Conservation (phyloP, 1,140 invertebrate genomes). For the Danaus plexippus region DNA sequence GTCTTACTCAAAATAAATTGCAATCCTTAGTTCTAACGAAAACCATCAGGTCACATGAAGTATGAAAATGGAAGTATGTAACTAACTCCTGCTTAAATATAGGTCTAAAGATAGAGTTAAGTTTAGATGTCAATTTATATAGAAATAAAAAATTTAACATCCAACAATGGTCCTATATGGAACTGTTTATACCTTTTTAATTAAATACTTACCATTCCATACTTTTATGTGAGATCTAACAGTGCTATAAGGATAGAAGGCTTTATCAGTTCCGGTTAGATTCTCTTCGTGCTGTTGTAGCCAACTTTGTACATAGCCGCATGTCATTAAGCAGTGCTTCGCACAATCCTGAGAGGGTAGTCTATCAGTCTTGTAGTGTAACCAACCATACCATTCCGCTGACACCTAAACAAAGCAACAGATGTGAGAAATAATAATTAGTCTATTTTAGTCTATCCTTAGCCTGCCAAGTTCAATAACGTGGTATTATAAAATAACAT, state of each 20-base stretch:
- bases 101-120: too few species aligned
- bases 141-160: background rate
- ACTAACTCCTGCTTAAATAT: too few species aligned
- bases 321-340: slow-evolving; percentile 32
- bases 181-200: background rate
- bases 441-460: too few species aligned
- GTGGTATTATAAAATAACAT: too few species aligned
- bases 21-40: too few species aligned
- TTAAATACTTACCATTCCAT: slow-evolving; percentile 44
- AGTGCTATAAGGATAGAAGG: slow-evolving; percentile 49
- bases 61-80: too few species aligned
- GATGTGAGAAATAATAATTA: too few species aligned
- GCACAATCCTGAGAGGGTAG: slow-evolving; percentile 71
- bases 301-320: slow-evolving; percentile 32
- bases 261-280: slow-evolving; percentile 28
- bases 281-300: slow-evolving; percentile 42
- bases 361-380: slow-evolving; percentile 87
- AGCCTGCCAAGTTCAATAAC: too few species aligned
- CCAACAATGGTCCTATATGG: too few species aligned
- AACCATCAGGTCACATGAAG: too few species aligned
- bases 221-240: slow-evolving; percentile 24
- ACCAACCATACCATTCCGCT: slow-evolving; percentile 90
- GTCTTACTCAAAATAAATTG: too few species aligned
- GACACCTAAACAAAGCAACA: slow-evolving; percentile 77
- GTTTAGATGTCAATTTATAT: too few species aligned